Evolutionary conservation across 2,113 vertebrate genomes (phyloP).

Genomic region (Strigops habroptila): DNA sequence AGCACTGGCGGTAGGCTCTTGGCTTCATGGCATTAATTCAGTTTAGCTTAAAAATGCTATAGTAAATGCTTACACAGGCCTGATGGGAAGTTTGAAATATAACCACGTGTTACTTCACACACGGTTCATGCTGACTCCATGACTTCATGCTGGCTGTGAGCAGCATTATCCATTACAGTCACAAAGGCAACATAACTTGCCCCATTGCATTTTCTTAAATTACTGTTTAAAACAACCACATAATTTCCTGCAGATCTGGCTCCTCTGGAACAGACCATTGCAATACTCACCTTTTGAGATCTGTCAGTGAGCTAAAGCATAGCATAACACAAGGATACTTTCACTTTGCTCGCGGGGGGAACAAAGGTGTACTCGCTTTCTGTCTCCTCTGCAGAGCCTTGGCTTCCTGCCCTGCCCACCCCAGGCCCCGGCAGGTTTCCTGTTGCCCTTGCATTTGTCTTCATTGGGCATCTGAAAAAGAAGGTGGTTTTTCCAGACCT

Average conservation of each 20-base stretch:
- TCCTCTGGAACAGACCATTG: not conserved
- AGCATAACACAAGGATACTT: not conserved
- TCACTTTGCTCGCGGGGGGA: not conserved
- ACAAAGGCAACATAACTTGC: not conserved
- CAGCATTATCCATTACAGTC: not conserved
- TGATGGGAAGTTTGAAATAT: not conserved
- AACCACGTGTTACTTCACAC: not conserved
- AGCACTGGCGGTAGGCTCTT: not conserved
- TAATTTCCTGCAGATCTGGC: fast-evolving
- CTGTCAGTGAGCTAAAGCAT: fast-evolving
- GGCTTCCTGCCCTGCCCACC: not conserved
- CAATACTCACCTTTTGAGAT: fast-evolving
- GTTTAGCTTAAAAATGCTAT: not conserved
- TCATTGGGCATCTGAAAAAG: not conserved
- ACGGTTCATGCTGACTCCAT: fast-evolving
- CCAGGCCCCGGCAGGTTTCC: fast-evolving
- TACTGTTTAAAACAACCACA: not conserved
- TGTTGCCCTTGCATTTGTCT: fast-evolving
- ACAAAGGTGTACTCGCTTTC: fast-evolving
- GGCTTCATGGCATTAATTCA: not conserved
- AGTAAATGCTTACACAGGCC: not conserved
- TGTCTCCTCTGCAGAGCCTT: not conserved
- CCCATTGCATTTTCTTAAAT: not conserved
- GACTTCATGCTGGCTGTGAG: too few relatives aligned
- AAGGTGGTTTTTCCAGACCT: not conserved